These are phyloP conservation scores for Labroides dimidiatus DNA, from an alignment of 2,797 vertebrate species.

Conservation along the genomic window DNA sequence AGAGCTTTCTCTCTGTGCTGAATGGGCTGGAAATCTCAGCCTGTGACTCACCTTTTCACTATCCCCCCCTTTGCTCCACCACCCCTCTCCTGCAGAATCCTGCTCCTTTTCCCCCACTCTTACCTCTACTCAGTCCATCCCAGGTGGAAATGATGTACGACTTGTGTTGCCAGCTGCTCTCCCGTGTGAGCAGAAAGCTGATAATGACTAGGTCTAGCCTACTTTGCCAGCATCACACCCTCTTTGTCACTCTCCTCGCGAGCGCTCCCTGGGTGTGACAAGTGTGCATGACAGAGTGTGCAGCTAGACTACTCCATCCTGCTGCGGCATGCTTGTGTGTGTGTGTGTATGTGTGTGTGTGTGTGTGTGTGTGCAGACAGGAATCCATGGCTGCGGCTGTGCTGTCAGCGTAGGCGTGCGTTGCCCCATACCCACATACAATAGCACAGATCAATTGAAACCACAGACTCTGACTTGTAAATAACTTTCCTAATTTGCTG, in stretches of 20 bases:
- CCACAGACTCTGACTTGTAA: constrained; percentile 60
- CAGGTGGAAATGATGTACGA: constrained; percentile 76
- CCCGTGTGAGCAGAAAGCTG: constrained; percentile 68
- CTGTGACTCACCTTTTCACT: constrained; percentile 43
- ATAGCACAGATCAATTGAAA: constrained; percentile 55
- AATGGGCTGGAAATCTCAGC: constrained; percentile 51
- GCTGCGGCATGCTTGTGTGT: constrained; percentile 1
- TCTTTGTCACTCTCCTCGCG: constrained; percentile 51
- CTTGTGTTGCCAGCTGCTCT: constrained; percentile 63
- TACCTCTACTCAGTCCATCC: constrained; percentile 49
- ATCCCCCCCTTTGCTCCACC: background rate
- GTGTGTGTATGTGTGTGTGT: too few species aligned
- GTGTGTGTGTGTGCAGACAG: background rate
- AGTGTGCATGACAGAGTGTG: constrained; percentile 33
- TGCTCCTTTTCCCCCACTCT: background rate
- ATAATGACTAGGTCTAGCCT: constrained; percentile 73
- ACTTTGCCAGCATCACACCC: constrained; percentile 55
- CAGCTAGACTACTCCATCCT: constrained; percentile 10
- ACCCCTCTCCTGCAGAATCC: background rate
- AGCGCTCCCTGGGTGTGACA: constrained; percentile 50
- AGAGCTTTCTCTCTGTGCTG: constrained; percentile 29
- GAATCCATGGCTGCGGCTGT: background rate
- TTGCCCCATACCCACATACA: constrained; percentile 1
- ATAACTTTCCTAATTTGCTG: constrained; percentile 75
- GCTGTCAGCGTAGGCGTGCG: background rate